These are phyloP conservation scores for Lasius fuliginosus DNA, from an alignment of 2,888 invertebrate species.

Conservation along the genomic window DNA sequence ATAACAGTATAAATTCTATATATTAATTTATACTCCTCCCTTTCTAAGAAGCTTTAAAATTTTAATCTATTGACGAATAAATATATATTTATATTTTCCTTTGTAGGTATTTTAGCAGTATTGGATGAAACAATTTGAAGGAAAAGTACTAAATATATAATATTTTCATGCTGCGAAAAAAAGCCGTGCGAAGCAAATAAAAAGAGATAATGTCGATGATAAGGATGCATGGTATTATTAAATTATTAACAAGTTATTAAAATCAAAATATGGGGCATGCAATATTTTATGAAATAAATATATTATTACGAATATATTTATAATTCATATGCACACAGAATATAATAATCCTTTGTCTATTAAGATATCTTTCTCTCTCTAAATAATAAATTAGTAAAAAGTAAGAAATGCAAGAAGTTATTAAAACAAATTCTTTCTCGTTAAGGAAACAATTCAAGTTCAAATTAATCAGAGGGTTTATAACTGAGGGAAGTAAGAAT, in stretches of 20 bases:
- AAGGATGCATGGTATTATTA: neutral
- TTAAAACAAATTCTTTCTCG: neutral
- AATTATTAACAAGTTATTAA: neutral
- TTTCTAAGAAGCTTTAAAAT: neutral
- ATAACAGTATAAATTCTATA: slow-evolving; percentile 2
- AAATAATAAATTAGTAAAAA: slow-evolving; percentile 7
- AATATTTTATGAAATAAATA: slow-evolving; percentile 5
- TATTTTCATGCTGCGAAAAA: neutral
- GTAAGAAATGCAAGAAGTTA: neutral
- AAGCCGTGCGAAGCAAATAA: slow-evolving; percentile 30
- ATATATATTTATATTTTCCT: slow-evolving; percentile 2
- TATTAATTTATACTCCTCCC: neutral
- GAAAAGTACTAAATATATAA: neutral
- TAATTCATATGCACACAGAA: neutral
- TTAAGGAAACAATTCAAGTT: neutral
- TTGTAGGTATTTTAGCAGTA: neutral
- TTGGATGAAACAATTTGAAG: neutral
- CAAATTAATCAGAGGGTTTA: neutral
- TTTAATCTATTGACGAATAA: slow-evolving; percentile 11
- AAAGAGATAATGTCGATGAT: neutral
- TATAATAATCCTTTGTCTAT: neutral
- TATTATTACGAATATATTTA: neutral
- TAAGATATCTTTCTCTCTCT: neutral
- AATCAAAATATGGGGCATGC: slow-evolving; percentile 17
- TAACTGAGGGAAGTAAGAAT: neutral